Conservation (phyloP, 1,140 invertebrate genomes). For the Ostrea edulis region DNA sequence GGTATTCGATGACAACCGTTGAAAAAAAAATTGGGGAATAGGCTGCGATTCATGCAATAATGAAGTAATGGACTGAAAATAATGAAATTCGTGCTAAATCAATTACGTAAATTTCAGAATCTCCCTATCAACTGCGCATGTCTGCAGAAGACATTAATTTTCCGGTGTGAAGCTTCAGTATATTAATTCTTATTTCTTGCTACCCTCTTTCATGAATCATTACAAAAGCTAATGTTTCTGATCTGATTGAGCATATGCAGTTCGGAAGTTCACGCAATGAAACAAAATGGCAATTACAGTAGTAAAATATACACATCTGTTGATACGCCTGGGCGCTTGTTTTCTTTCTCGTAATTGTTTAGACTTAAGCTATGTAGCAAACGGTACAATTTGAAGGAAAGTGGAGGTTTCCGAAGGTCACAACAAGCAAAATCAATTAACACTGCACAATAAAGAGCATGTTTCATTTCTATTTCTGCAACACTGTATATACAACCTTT, state of each 20-base stretch:
- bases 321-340: not conserved
- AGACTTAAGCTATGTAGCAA: not conserved
- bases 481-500: not conserved
- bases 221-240: conserved; percentile 13
- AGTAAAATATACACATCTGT: conserved; percentile 24
- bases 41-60: no score
- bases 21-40: no score
- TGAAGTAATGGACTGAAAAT: no score
- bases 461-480: not conserved
- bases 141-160: conserved; percentile 8
- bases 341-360: conserved; percentile 27
- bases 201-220: conserved; percentile 14
- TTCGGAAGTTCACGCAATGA: conserved; percentile 23
- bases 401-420: not conserved
- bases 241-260: conserved; percentile 12
- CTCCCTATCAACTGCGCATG: not conserved
- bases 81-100: no score
- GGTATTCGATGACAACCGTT: no score
- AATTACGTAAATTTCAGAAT: not conserved
- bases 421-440: conserved; percentile 27
- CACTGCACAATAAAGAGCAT: not conserved
- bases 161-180: not conserved
- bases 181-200: not conserved
- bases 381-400: not conserved
- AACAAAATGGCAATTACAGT: conserved; percentile 9